A percentile compares a stretch with the other conserved stretches of the same genome.
Conservation (phyloP, 1,140 invertebrate species). For the Fopius arisanus region DNA sequence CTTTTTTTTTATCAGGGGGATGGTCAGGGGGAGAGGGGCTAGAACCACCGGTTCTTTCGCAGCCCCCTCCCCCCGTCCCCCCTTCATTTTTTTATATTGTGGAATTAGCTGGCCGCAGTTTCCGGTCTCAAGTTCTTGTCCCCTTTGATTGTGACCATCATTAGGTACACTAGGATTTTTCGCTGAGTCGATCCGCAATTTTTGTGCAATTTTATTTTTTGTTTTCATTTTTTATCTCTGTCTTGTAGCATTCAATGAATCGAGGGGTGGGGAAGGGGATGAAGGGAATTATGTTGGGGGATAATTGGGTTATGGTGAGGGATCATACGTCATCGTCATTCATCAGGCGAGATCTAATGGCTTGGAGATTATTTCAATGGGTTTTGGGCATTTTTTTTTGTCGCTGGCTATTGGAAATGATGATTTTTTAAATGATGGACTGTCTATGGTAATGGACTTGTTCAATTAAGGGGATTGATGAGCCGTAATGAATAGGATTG, state of each 20-base stretch:
- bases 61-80: too few species aligned
- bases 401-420: too few species aligned
- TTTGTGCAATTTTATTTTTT: not conserved
- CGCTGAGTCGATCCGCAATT: not conserved
- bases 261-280: too few species aligned
- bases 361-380: not conserved
- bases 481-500: too few species aligned
- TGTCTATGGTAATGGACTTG: too few species aligned
- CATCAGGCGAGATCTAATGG: not conserved
- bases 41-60: constrained; percentile 7
- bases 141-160: constrained; percentile 19
- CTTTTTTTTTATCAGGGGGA: not conserved
- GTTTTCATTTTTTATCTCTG: not conserved
- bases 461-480: too few species aligned
- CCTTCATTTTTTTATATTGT: constrained; percentile 28
- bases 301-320: not conserved
- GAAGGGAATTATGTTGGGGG: not conserved
- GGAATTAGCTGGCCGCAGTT: constrained; percentile 31
- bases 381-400: not conserved
- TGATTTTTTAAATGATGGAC: too few species aligned
- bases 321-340: not conserved
- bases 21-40: not conserved
- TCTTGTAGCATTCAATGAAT: too few species aligned
- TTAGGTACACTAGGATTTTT: not conserved
- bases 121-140: constrained; percentile 29